A percentile compares a stretch with the other conserved stretches of the same genome.
phyloP scores from a whole-genome alignment of 2,113 vertebrate species.

The Tychaedon coryphoeus region DNA sequence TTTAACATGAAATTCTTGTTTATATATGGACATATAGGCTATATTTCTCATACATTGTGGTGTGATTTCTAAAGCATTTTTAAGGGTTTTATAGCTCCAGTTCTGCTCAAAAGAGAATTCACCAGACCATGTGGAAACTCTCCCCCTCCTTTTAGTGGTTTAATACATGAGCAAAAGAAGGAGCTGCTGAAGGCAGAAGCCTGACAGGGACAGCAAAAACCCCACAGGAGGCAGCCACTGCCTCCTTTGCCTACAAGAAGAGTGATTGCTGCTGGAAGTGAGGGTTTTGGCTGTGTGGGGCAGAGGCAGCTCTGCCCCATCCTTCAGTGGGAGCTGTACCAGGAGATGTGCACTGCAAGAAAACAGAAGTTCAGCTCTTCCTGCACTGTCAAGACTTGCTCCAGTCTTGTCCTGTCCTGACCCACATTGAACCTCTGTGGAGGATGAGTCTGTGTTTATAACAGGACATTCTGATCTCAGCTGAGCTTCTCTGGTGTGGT shows the following conservation, averaged over 20 bases:
- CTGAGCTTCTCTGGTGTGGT: neutral
- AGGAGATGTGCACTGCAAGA: accelerated
- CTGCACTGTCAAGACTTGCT: neutral
- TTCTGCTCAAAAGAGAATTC: neutral
- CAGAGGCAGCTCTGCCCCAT: neutral
- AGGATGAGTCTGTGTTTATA: neutral
- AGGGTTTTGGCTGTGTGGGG: neutral
- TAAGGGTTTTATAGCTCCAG: neutral
- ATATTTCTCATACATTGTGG: neutral
- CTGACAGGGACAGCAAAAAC: neutral
- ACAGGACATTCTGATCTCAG: accelerated
- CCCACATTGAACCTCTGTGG: accelerated
- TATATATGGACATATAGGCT: neutral
- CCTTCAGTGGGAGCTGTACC: neutral
- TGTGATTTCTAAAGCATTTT: neutral
- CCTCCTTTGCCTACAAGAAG: neutral
- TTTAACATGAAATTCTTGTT: neutral
- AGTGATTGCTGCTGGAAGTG: neutral
- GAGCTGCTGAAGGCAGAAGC: neutral
- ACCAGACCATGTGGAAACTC: neutral
- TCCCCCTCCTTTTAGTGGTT: neutral
- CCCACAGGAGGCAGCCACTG: neutral
- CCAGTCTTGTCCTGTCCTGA: neutral
- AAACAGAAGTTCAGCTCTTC: neutral
- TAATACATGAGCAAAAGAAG: neutral